These are phyloP conservation scores for Oopsacas minuta DNA, from an alignment of 37 sponge, comb jelly and placozoan genomes.

Conservation along the genomic window DNA sequence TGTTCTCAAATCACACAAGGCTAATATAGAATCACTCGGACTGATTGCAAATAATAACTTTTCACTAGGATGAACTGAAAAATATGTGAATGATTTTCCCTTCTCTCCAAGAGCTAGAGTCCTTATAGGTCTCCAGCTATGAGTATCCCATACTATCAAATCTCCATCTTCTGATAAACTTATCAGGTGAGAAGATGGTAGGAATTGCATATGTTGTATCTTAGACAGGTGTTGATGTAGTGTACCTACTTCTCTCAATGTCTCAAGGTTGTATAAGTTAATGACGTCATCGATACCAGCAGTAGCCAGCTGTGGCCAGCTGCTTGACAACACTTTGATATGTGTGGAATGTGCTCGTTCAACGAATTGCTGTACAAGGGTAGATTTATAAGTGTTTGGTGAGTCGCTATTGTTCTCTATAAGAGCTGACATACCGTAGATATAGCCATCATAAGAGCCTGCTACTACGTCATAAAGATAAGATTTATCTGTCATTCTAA, in stretches of 20 bases:
- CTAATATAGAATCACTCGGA: not conserved
- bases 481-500: not conserved
- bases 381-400: not conserved
- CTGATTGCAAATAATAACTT: not conserved
- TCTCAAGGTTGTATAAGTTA: not conserved
- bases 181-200: not conserved
- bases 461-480: not conserved
- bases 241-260: not conserved
- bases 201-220: not conserved
- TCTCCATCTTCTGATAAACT: conserved; percentile 1
- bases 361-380: not conserved
- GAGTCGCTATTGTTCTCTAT: not conserved
- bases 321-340: conserved; percentile 14
- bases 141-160: not conserved
- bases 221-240: not conserved
- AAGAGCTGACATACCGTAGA: conserved; percentile 1
- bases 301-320: conserved; percentile 7
- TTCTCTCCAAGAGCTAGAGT: not conserved
- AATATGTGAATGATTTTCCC: not conserved
- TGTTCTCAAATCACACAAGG: not conserved
- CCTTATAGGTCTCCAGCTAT: not conserved
- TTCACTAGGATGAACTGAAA: not conserved
- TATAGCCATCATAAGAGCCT: conserved; percentile 9
- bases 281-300: not conserved
- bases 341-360: conserved; percentile 9